phyloP scores from a whole-genome alignment of 2,113 vertebrate species.

The Anarhynchus alexandrinus region DNA sequence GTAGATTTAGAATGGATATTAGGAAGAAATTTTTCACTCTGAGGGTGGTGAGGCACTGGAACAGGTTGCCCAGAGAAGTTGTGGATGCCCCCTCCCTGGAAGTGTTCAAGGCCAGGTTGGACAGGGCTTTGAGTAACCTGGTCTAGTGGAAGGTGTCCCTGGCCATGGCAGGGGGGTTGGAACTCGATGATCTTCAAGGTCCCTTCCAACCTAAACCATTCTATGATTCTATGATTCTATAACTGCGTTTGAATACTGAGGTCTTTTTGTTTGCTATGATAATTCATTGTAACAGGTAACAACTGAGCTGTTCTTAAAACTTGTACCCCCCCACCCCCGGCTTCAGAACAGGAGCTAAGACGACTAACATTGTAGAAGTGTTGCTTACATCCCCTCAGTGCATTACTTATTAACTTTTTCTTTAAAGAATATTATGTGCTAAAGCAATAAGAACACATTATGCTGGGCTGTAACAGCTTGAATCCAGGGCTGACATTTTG shows the following conservation, averaged over 20 bases:
- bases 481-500: neutral
- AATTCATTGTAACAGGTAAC: neutral
- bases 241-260: neutral
- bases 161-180: no score
- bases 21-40: no score
- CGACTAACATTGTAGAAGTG: neutral
- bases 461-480: constrained; percentile 14
- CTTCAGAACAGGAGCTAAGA: neutral
- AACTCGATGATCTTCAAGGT: no score
- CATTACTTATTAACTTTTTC: neutral
- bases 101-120: no score
- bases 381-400: neutral
- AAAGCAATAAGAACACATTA: neutral
- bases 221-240: no score
- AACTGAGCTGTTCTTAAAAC: neutral
- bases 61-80: no score
- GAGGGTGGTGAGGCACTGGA: no score
- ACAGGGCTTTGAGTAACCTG: no score
- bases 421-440: neutral
- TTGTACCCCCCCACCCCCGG: neutral
- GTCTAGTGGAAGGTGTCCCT: no score
- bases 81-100: no score
- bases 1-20: no score
- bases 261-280: neutral
- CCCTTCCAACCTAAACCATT: no score